phyloP scores from a whole-genome alignment of 2,113 vertebrate genomes.

The Trematocara unimaculatum region DNA sequence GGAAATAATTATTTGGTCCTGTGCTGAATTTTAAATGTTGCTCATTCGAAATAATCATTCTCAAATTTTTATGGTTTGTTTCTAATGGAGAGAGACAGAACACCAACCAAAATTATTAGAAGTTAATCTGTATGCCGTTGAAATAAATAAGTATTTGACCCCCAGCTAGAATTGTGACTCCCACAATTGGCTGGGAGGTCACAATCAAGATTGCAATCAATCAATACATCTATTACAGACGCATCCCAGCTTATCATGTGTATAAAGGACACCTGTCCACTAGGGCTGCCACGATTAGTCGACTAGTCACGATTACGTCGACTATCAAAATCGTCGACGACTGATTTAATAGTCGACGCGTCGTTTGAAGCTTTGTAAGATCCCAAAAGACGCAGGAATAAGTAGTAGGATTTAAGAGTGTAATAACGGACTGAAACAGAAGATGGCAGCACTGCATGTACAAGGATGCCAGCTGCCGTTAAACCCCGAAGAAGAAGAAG shows the following conservation, averaged over 20 bases:
- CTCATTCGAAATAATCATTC: not conserved
- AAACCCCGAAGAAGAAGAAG: too few relatives aligned
- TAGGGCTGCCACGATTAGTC: too few relatives aligned
- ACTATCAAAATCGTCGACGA: too few relatives aligned
- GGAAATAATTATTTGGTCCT: not conserved
- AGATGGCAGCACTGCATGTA: too few relatives aligned
- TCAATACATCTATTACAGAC: not conserved
- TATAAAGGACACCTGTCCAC: not conserved
- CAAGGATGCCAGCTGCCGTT: too few relatives aligned
- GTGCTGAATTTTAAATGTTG: not conserved
- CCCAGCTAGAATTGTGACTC: accelerated
- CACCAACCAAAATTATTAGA: not conserved
- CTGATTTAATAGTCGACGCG: too few relatives aligned
- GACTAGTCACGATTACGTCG: too few relatives aligned
- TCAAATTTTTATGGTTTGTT: not conserved
- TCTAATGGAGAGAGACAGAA: not conserved
- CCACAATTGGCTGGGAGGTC: accelerated
- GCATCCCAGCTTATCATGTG: not conserved
- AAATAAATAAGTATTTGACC: not conserved
- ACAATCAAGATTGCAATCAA: not conserved
- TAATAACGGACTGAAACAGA: too few relatives aligned
- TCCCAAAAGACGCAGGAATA: too few relatives aligned
- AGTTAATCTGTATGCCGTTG: not conserved
- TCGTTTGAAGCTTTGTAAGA: too few relatives aligned
- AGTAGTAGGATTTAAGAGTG: too few relatives aligned